Evolutionary conservation across 1,140 invertebrate genomes (phyloP).

Genomic region (Plodia interpunctella): DNA sequence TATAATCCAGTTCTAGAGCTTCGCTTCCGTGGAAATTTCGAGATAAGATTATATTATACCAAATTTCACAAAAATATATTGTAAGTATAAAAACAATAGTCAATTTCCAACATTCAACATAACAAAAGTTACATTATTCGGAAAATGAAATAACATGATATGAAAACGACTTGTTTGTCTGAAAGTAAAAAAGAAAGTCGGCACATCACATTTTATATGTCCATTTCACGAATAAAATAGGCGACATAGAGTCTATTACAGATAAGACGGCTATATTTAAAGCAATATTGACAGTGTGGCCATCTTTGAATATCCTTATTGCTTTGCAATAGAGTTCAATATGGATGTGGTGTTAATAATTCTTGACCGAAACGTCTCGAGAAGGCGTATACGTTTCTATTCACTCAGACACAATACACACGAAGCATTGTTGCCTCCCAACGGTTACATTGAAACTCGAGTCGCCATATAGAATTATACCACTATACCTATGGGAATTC

Average conservation of each 20-base stretch:
- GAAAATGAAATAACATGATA: background rate
- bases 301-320: background rate
- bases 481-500: too few relatives aligned
- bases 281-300: background rate
- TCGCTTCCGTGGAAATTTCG: too few relatives aligned
- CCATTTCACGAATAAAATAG: background rate
- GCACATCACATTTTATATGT: background rate
- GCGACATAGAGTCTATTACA: background rate
- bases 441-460: background rate
- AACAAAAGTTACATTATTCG: too few relatives aligned
- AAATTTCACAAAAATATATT: too few relatives aligned
- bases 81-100: too few relatives aligned
- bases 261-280: background rate
- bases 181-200: background rate
- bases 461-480: background rate
- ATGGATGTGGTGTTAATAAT: background rate
- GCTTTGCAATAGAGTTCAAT: background rate
- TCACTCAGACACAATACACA: background rate
- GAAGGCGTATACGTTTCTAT: slow-evolving; percentile 3
- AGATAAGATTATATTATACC: too few relatives aligned
- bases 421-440: background rate
- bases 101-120: too few relatives aligned
- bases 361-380: too few relatives aligned
- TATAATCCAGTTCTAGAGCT: too few relatives aligned
- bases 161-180: background rate